These are phyloP conservation scores for Amphimedon queenslandica DNA, from an alignment of 37 sponge, comb jelly and placozoan species.

Conservation along the genomic window DNA sequence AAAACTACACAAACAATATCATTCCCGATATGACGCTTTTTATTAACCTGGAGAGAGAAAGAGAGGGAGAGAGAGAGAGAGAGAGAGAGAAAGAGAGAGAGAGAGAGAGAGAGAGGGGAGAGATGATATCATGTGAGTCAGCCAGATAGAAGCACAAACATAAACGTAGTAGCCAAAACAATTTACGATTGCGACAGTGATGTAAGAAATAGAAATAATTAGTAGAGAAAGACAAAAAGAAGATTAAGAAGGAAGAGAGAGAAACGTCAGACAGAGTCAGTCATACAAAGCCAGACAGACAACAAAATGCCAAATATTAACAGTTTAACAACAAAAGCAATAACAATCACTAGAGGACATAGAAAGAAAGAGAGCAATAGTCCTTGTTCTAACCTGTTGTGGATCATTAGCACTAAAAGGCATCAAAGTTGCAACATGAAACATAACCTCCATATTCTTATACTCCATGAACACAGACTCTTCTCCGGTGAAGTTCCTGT, in stretches of 20 bases:
- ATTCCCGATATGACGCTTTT: constrained; percentile 97
- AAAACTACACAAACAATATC: constrained; percentile 93
- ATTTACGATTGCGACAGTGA: too few species aligned
- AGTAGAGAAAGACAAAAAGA: too few species aligned
- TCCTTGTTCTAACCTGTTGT: constrained; percentile 64
- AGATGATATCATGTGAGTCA: too few species aligned
- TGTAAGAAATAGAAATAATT: too few species aligned
- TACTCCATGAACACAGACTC: constrained; percentile 77
- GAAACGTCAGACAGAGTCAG: background rate
- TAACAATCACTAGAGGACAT: background rate
- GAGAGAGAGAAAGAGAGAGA: constrained; percentile 15
- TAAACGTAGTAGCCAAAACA: too few species aligned
- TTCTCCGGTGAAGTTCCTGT: constrained; percentile 83
- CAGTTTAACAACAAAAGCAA: background rate
- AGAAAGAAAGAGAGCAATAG: constrained; percentile 19
- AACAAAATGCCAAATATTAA: too few species aligned
- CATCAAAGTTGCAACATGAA: constrained; percentile 91
- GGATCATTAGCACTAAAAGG: constrained; percentile 81
- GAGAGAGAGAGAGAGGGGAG: too few species aligned
- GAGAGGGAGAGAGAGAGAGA: constrained; percentile 20
- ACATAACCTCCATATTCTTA: constrained; percentile 83
- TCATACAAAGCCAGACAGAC: too few species aligned
- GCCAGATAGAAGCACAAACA: too few species aligned
- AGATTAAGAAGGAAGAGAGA: too few species aligned
- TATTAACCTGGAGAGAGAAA: constrained; percentile 67